phyloP scores from a whole-genome alignment of 1,140 invertebrate genomes.

The Scaptomyza graminum region DNA sequence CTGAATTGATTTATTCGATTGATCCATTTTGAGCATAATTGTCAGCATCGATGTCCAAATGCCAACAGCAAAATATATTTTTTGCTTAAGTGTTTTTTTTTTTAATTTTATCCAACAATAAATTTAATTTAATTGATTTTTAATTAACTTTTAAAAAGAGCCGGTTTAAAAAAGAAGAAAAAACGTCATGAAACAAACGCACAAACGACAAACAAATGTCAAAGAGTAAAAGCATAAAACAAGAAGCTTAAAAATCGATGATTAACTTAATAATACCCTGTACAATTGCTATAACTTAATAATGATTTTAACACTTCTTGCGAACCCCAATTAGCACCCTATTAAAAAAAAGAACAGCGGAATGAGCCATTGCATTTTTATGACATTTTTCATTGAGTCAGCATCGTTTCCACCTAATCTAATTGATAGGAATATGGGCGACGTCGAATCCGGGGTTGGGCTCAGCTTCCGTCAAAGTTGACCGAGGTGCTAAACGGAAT shows the following conservation, averaged over 20 bases:
- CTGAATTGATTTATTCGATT: slow-evolving; percentile 11
- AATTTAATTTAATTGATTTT: slow-evolving; percentile 38
- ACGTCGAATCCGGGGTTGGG: not conserved
- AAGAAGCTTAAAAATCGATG: not conserved
- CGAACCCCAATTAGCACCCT: slow-evolving; percentile 36
- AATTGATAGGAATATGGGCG: slow-evolving; percentile 31
- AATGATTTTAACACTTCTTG: slow-evolving; percentile 19
- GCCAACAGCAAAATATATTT: not conserved
- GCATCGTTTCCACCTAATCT: slow-evolving; percentile 7
- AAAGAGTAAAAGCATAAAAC: slow-evolving; percentile 18
- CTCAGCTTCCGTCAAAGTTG: slow-evolving; percentile 34
- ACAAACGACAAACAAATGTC: slow-evolving; percentile 38
- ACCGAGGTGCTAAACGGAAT: slow-evolving; percentile 36
- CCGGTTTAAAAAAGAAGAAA: slow-evolving; percentile 29
- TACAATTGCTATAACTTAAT: not conserved
- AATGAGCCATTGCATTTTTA: slow-evolving; percentile 33
- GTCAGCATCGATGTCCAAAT: slow-evolving; percentile 13
- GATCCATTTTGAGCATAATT: not conserved
- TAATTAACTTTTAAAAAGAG: slow-evolving; percentile 24
- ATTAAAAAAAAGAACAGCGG: not conserved
- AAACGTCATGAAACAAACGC: too few species aligned
- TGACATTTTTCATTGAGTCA: slow-evolving; percentile 21
- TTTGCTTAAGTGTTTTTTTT: not conserved
- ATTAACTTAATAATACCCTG: slow-evolving; percentile 26
- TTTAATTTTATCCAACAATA: slow-evolving; percentile 10